Base-by-base conservation (phyloP, 2,888 invertebrate species). In the Iselma pallidipennis region DNA sequence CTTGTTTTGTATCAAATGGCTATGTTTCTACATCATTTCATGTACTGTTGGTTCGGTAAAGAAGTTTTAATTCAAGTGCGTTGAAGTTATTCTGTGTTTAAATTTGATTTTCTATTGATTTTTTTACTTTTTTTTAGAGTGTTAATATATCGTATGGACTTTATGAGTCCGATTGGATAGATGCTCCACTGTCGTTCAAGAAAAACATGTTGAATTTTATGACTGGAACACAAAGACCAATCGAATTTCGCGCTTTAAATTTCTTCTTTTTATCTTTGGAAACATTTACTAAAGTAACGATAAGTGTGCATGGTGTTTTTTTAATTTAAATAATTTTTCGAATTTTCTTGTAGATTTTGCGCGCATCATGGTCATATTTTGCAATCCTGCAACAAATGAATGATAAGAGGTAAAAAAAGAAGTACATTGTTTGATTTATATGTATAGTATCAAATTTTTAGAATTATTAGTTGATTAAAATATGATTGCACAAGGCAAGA, bases 1-100 rank as follows among this genome's bases (percentile, higher is more conserved):
- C 42, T 14, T 14, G n/a, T 4, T 6, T 37, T 14, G 6, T 59
- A 59, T 28, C 14, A 49, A 2, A 7, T 14, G 9, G 28, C 19
- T 10, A 54, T 59, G 10, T 54, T 49, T 9, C 21, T 26, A n/a
- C 53, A 59, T 49, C 31, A 54, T 29, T 49, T 54, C 16, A 33
- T 59, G n/a, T 57, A 57, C 42, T 50, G 57, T 16, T 57, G 57
- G 57, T 57, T 50, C 42, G 57, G 57, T 28, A 57, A 57, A 25
- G 50, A 57, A 57, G 57, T 57, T 4, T 49, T 33, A 21, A 5
- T 57, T 12, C 49, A 50, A 29, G 57, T 57, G 37, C 23, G 49
- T 10, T 7, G 16, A n/a, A 26, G 28, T 28, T 50, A 28, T 50
- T 50, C n/a, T n/a, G n/a, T n/a, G n/a, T n/a, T n/a, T n/a, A n/a